phyloP scores from a whole-genome alignment of 2,888 invertebrate species.

The Meiosimyza decipiens region DNA sequence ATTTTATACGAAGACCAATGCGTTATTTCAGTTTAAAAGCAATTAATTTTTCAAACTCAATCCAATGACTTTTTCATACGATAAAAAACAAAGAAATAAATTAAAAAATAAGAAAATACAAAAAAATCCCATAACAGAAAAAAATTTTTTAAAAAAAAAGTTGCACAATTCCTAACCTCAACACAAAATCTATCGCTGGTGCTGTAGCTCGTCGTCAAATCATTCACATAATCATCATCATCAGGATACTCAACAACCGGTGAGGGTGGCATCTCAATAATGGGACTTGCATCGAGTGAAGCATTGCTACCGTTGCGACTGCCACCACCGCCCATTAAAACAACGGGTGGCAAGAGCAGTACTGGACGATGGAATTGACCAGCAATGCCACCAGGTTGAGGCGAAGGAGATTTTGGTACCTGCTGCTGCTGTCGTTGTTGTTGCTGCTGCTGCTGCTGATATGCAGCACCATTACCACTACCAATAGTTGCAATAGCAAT shows the following conservation, averaged over 20 bases:
- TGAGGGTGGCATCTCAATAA: slow-evolving; percentile 73
- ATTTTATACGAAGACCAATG: too few relatives aligned
- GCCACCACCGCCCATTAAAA: slow-evolving; percentile 69
- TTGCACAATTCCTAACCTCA: slow-evolving; percentile 65
- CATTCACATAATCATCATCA: slow-evolving; percentile 76
- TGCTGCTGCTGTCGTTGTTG: slow-evolving; percentile 44
- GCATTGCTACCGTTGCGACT: slow-evolving; percentile 49
- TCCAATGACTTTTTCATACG: neutral
- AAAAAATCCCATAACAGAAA: slow-evolving; percentile 44
- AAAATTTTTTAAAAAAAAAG: slow-evolving; percentile 45
- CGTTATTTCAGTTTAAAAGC: too few relatives aligned
- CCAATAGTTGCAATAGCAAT: slow-evolving; percentile 31
- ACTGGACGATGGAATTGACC: slow-evolving; percentile 65
- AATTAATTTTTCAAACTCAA: neutral
- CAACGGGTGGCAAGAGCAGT: slow-evolving; percentile 68
- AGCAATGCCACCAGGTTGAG: slow-evolving; percentile 44
- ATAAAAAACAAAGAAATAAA: slow-evolving; percentile 40
- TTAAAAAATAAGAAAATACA: slow-evolving; percentile 45
- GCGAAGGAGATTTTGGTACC: slow-evolving; percentile 35
- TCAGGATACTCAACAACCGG: slow-evolving; percentile 89
- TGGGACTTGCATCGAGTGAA: slow-evolving; percentile 64
- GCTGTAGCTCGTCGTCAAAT: slow-evolving; percentile 51
- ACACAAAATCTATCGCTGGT: slow-evolving; percentile 66
- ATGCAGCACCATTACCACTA: neutral
- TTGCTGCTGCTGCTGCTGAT: slow-evolving; percentile 40